Conservation (phyloP, 64 coral and sea anemone species). For the Pocillopora damicornis region DNA sequence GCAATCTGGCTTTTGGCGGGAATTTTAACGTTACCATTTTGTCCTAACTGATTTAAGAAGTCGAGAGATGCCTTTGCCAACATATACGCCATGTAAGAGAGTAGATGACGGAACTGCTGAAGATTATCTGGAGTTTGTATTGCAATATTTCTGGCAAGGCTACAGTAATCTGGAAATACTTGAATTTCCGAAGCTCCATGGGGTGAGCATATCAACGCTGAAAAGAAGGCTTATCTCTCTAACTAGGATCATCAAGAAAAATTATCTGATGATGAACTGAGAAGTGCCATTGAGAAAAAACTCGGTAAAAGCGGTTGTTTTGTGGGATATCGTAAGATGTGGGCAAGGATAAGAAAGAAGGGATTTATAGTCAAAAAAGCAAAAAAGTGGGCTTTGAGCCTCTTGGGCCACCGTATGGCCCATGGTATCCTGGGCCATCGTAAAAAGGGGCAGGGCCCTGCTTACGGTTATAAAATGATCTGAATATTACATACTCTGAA, state of each 20-base stretch:
- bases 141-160: slow-evolving; percentile 41
- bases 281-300: slow-evolving; percentile 13
- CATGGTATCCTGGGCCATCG: no score
- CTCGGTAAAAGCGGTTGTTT: slow-evolving; percentile 48
- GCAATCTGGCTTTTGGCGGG: neutral
- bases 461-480: no score
- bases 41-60: neutral
- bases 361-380: neutral
- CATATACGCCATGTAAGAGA: slow-evolving; percentile 40
- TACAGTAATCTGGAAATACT: slow-evolving; percentile 48
- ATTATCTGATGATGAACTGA: slow-evolving; percentile 6
- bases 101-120: neutral
- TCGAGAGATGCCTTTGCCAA: slow-evolving; percentile 14
- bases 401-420: no score
- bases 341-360: slow-evolving; percentile 11
- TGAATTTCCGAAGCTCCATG: slow-evolving; percentile 45
- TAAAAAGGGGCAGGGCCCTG: no score
- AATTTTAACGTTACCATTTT: neutral
- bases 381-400: neutral
- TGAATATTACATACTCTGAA: no score
- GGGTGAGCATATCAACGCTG: slow-evolving; percentile 25
- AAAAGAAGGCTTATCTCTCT: neutral
- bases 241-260: slow-evolving; percentile 2
- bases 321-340: slow-evolving; percentile 27
- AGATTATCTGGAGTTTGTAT: slow-evolving; percentile 30